Evolutionary conservation across 1,140 invertebrate genomes (phyloP), one percentile per base, ranked within the genome.

Genomic region (Pseudomyrmex flavicornis): DNA sequence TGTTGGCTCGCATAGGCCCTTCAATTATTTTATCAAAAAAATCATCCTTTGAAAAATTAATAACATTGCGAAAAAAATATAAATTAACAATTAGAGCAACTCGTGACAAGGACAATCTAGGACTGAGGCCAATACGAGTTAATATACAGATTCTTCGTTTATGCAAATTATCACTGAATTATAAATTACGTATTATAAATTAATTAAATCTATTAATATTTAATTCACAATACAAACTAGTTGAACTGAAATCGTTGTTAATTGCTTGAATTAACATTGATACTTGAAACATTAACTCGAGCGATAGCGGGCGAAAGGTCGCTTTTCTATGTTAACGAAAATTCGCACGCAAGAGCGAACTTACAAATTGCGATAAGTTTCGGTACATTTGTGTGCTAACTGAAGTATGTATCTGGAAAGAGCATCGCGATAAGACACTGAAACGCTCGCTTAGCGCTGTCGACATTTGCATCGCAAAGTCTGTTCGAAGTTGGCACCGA

Each of bases 301-400:
- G 48, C 76, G 52, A n/a, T 56, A 56, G 8, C 22, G 12, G 3
- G 10, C 59, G 2, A 52, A 54, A 46, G 5, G 63, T 22, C 9
- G 26, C 61, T 63, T 26, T 46, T 52, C 63, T 20, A 35, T 15
- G n/a, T 77, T 56, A 48, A 48, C 65, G 76, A 80, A 72, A 72
- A 80, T 50, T 80, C 44, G 13, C 54, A 59, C 20, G 65, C 58
- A 79, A 69, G 54, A 79, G 15, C 65, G 54, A 59, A 54, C 20
- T 79, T 79, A 69, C 76, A 80, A 70, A 80, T 70, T 72, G 66
- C 54, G 76, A 70, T 59, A 80, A 72, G 66, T 72, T 72, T 70
- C 66, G 65, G 52, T 69, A 79, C 65, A 26, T 68, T 79, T 66
- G 52, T 17, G 76, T 35, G 35, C 5, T 35, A 35, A 35, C n/a